Evolutionary conservation across 2,888 invertebrate species (phyloP).

Genomic region (Cordylochernes scorpioides): DNA sequence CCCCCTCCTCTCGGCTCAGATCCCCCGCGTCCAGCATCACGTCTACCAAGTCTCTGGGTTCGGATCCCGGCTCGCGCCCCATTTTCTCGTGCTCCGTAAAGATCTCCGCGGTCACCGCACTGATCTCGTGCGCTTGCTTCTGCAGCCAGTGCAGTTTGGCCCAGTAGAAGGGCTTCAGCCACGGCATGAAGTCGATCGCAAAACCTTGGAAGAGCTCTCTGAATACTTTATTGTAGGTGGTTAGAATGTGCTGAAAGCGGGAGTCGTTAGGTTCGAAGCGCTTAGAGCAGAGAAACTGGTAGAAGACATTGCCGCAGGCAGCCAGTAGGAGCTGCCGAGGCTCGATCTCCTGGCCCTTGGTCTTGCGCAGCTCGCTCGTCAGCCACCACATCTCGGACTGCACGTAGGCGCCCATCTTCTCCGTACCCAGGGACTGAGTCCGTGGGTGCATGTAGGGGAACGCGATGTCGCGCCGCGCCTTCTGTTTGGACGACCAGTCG

Average conservation of each 20-base stretch:
- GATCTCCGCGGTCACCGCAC: constrained; percentile 5
- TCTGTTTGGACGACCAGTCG: constrained; percentile 60
- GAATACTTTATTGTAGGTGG: constrained; percentile 56
- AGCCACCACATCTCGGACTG: constrained; percentile 27
- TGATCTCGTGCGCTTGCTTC: constrained; percentile 6
- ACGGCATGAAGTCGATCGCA: constrained; percentile 57
- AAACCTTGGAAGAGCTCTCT: constrained; percentile 75
- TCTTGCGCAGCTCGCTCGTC: constrained; percentile 10
- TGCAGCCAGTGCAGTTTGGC: constrained; percentile 28
- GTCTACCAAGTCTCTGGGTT: constrained; percentile 12
- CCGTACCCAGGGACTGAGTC: constrained; percentile 39
- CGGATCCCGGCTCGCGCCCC: constrained; percentile 3
- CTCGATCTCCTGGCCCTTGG: constrained; percentile 9
- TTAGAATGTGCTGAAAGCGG: constrained; percentile 38
- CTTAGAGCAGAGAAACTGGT: constrained; percentile 56
- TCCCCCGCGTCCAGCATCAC: constrained; percentile 5
- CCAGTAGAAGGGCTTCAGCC: constrained; percentile 38
- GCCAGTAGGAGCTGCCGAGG: constrained; percentile 42
- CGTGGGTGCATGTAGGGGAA: constrained; percentile 49
- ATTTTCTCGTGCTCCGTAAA: constrained; percentile 5
- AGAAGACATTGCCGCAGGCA: constrained; percentile 57
- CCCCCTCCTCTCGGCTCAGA: constrained; percentile 8
- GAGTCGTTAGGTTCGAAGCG: constrained; percentile 33
- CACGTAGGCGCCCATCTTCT: constrained; percentile 39
- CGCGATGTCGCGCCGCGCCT: constrained; percentile 45